Percentiles rank a stretch among this genome's conserved stretches.
Evolutionary conservation across 2,797 vertebrate genomes (phyloP).

Genomic region (Aeoliscus strigatus): DNA sequence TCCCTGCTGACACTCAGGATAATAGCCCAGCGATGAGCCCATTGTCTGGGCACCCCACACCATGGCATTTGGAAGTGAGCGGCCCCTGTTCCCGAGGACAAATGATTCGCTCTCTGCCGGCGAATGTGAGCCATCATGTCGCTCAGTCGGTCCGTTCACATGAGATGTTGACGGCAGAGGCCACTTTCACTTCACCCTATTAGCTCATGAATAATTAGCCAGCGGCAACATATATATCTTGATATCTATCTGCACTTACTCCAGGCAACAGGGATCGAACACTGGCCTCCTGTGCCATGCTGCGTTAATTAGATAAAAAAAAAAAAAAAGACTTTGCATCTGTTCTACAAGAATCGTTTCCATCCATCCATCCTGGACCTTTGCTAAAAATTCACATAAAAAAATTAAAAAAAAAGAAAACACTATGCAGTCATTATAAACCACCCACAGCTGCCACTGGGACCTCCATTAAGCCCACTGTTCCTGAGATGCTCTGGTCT

Average conservation of each 20-base stretch:
- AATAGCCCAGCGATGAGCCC: constrained; percentile 71
- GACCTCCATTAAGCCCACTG: constrained; percentile 68
- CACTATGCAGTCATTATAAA: constrained; percentile 56
- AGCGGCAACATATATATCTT: constrained; percentile 16
- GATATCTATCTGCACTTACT: constrained; percentile 22
- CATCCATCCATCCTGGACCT: constrained; percentile 19
- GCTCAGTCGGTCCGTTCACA: constrained; percentile 61
- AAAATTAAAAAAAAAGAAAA: constrained; percentile 64
- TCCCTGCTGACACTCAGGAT: constrained; percentile 75
- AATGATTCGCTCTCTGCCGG: constrained; percentile 71
- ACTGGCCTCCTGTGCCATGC: no score
- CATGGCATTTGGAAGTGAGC: constrained; percentile 72
- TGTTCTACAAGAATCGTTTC: no score
- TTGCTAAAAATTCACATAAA: constrained; percentile 53
- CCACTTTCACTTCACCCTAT: constrained; percentile 57
- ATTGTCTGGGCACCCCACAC: constrained; percentile 74
- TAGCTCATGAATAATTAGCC: constrained; percentile 29
- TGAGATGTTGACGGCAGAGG: constrained; percentile 56
- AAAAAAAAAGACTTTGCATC: no score
- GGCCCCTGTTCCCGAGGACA: constrained; percentile 66
- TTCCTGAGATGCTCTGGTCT: constrained; percentile 66
- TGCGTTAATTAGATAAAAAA: no score
- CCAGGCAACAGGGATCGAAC: no score
- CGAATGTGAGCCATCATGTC: constrained; percentile 66
- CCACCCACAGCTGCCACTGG: constrained; percentile 60